Conservation (phyloP, 2,888 invertebrate species). For the Polia nebulosa region DNA sequence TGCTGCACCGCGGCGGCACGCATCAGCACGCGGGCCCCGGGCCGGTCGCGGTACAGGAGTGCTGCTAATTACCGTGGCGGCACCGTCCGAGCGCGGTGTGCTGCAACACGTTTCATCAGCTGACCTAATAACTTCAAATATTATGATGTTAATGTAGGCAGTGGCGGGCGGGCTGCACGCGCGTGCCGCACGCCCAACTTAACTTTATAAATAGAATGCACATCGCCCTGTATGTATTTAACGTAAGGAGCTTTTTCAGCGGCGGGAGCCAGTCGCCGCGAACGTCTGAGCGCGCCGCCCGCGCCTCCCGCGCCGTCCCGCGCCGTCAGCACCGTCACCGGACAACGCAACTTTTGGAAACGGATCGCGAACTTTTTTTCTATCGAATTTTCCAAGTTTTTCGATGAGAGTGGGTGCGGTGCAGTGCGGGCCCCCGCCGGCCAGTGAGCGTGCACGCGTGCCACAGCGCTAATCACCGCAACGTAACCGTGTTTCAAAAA, state of each 20-base stretch:
- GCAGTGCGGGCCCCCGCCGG: constrained; percentile 67
- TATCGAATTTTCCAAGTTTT: constrained; percentile 66
- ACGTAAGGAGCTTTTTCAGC: constrained; percentile 87
- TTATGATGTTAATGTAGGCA: constrained; percentile 85
- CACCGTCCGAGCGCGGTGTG: constrained; percentile 62
- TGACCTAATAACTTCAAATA: constrained; percentile 88
- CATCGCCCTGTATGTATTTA: constrained; percentile 85
- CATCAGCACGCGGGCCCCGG: constrained; percentile 9
- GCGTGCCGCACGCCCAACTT: constrained; percentile 85
- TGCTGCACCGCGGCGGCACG: constrained; percentile 52
- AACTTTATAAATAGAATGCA: constrained; percentile 90
- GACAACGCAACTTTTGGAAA: constrained; percentile 76
- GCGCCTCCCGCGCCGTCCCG: constrained; percentile 83
- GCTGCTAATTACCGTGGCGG: constrained; percentile 60
- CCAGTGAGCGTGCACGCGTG: constrained; percentile 36
- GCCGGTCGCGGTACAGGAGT: constrained; percentile 14
- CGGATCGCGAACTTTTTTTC: constrained; percentile 74
- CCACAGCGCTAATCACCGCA: constrained; percentile 76
- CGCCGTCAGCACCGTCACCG: constrained; percentile 66
- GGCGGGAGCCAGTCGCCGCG: constrained; percentile 84
- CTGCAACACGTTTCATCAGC: constrained; percentile 81
- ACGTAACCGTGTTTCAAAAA: constrained; percentile 89
- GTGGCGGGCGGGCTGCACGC: constrained; percentile 78
- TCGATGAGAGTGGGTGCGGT: constrained; percentile 62
- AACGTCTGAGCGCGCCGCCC: constrained; percentile 82